Evolutionary conservation across 2,113 vertebrate genomes (phyloP), one percentile per base, ranked within the genome.

Genomic region (Rhinolophus sinicus): DNA sequence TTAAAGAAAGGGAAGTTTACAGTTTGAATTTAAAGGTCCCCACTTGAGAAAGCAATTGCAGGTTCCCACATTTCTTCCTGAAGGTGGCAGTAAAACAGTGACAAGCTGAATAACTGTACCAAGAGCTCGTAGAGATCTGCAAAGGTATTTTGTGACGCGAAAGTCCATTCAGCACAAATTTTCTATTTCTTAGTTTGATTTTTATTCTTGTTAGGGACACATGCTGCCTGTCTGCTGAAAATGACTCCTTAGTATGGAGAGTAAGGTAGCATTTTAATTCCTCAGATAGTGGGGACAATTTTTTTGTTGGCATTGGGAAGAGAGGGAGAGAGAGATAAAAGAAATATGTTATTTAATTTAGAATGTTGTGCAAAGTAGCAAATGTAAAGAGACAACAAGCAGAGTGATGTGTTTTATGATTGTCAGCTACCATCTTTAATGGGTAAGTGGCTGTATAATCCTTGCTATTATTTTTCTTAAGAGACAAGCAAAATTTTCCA

Each of bases 61-160:
- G 35, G 69, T 35, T 88, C 65, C 67, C 44, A 78, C 54, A 69
- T 96, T 96, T 97, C 91, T 97, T 94, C 96, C 97, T 98, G 97
- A 96, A 95, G 97, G 85, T 97, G 97, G 97, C 97, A 96, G 96
- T 96, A 97, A 96, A 54, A 50, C 47, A 56, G n/a, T 50, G 56
- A 38, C 38, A 54, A 26, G 24, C 30, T 7, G 16, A 83, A 33
- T 24, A 67, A 30, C 21, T 35, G 3, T 30, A 50, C 47, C 50
- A 69, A 65, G 85, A 76, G 58, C 40, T 92, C 50, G 65, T 6
- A 5, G 52, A 60, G 52, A 60, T 92, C 33, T 65, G 22, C 3
- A 52, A 40, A 88, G 15, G 64, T 70, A 28, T 60, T 89, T 93
- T 82, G 38, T 78, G n/a, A 88, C 54, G 14, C 4, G 7, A 40